Percentiles rank a stretch among this genome's conserved stretches.
phyloP scores from a whole-genome alignment of 2,888 invertebrate species.

The Melikaiella ostensackeni region DNA sequence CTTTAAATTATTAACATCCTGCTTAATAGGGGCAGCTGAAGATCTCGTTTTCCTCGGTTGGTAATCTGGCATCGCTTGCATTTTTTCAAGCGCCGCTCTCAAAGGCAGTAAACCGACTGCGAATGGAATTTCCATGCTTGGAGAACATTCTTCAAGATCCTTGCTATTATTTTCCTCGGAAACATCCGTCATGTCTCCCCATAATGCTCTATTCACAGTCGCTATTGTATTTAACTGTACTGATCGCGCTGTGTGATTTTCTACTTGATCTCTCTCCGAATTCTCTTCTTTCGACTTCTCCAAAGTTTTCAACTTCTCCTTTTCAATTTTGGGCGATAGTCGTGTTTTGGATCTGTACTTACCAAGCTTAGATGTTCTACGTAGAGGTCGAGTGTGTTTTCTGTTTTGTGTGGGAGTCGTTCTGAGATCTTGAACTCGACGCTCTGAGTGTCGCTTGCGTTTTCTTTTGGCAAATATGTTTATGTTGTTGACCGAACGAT shows the following conservation, averaged over 20 bases:
- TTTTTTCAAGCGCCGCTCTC: conserved; percentile 74
- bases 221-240: conserved; percentile 63
- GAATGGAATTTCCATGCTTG: conserved; percentile 76
- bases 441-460: conserved; percentile 62
- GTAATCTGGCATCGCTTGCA: conserved; percentile 76
- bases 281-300: conserved; percentile 30
- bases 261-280: background rate
- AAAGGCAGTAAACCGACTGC: conserved; percentile 76
- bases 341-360: conserved; percentile 8
- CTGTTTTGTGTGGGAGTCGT: conserved; percentile 50
- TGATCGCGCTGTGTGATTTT: conserved; percentile 14
- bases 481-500: conserved; percentile 40
- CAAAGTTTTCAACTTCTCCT: conserved; percentile 39
- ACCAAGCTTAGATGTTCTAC: conserved; percentile 59
- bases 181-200: conserved; percentile 75
- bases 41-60: conserved; percentile 76
- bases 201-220: conserved; percentile 71
- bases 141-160: conserved; percentile 60
- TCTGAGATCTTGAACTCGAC: conserved; percentile 63
- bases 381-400: conserved; percentile 59
- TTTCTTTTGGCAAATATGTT: conserved; percentile 46
- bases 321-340: conserved; percentile 35
- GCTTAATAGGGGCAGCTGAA: conserved; percentile 69
- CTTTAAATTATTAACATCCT: conserved; percentile 59
- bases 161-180: conserved; percentile 58